A percentile compares a stretch with the other conserved stretches of the same genome.
phyloP scores from a whole-genome alignment of 2,113 vertebrate genomes.

The Coryphaenoides rupestris region DNA sequence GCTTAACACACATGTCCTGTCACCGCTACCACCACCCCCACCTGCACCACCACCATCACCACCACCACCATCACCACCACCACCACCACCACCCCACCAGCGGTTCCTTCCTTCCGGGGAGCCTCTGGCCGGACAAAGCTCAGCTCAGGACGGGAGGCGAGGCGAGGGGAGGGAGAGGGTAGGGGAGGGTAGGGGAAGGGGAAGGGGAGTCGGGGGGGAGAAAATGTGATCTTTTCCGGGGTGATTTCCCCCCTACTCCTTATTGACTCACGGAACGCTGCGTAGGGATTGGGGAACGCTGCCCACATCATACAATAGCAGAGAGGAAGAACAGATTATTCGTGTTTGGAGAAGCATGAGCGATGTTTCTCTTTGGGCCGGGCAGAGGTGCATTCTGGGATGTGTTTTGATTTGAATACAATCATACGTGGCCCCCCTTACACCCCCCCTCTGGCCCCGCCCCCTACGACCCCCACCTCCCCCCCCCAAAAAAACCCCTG shows the following conservation, averaged over 20 bases:
- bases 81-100: neutral
- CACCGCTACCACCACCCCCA: no score
- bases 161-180: constrained; percentile 28
- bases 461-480: constrained; percentile 46
- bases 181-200: constrained; percentile 15
- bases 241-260: constrained; percentile 27
- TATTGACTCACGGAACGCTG: constrained; percentile 13
- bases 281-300: constrained; percentile 1
- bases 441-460: neutral
- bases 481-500: constrained; percentile 68
- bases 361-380: constrained; percentile 66
- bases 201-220: constrained; percentile 27
- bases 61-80: no score
- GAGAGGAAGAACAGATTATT: constrained; percentile 54
- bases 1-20: no score
- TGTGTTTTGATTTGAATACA: constrained; percentile 82
- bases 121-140: neutral
- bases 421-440: constrained; percentile 62
- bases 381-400: constrained; percentile 74
- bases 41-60: no score
- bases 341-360: constrained; percentile 58
- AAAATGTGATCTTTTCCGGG: constrained; percentile 36
- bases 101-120: neutral
- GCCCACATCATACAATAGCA: constrained; percentile 41
- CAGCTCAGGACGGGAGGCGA: no score